Evolutionary conservation across 2,113 vertebrate genomes (phyloP), one percentile per base, ranked within the genome.

Genomic region (Orycteropus afer): DNA sequence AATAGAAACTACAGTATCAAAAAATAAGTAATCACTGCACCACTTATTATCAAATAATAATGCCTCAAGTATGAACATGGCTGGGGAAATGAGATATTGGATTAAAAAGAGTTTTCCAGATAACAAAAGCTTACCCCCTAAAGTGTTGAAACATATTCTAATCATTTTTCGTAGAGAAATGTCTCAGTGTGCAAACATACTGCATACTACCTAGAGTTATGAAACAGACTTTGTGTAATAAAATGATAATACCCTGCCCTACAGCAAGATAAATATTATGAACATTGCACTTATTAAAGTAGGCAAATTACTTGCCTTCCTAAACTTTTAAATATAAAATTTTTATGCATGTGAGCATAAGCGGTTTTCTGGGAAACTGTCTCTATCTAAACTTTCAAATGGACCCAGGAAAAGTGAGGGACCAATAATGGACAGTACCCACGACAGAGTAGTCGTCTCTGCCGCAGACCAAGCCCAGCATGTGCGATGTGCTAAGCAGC

Each of bases 11-110:
- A 27, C 5, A 51, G 17, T 32, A 37, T 69, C 37, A 57, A 94
- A 94, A 93, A 91, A 37, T 40, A 79, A 92, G 40, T 29, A 34
- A 78, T 77, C 14, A 71, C 42, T 87, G 61, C 10, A 81, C 84
- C 86, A 87, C 61, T 65, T 85, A 88, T 73, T 34, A 85, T 22
- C 74, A 94, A 67, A 83, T 90, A 90, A 83, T 80, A 93, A 57
- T 61, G 61, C 65, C 45, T 67, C 4, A 1, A 37, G 27, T 49
- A 86, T 14, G 69, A 63, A 80, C 85, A 86, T 7, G 85, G 27
- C 47, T 59, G 27, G 78, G 32, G 59, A 94, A 89, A 67, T 55
- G 27, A 93, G 51, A 67, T 34, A 42, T 18, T 53, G 77, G 80
- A 84, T 81, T 84, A 29, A 91, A 14, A 96, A 80, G 9, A 77